A percentile compares a stretch with the other conserved stretches of the same genome.
Conservation (phyloP, 2,113 vertebrate species). For the Dasypus novemcinctus region DNA sequence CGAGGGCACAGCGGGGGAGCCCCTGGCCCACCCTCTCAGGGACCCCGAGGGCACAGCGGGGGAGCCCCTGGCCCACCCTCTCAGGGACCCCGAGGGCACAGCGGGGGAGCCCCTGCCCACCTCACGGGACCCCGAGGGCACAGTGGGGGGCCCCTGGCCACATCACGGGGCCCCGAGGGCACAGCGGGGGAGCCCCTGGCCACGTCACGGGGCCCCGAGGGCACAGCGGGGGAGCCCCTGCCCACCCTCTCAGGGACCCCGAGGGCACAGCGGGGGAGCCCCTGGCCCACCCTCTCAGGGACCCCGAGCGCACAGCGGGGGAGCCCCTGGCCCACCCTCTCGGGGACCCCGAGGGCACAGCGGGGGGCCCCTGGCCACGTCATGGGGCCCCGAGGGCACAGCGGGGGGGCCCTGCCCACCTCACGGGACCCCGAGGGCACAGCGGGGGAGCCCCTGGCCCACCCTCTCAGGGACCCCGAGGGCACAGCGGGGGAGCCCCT, state of each 20-base stretch:
- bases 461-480: neutral
- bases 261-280: fast-evolving
- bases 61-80: neutral
- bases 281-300: neutral
- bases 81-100: neutral
- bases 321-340: neutral
- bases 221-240: neutral
- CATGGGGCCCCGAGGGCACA: too few relatives aligned
- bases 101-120: fast-evolving
- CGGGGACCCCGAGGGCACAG: neutral
- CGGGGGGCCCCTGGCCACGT: fast-evolving
- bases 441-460: neutral
- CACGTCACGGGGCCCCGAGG: too few relatives aligned
- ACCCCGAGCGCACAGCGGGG: neutral
- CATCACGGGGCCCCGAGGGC: neutral
- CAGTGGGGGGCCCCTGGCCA: neutral
- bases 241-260: neutral
- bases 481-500: fast-evolving
- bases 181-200: fast-evolving
- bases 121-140: too few relatives aligned
- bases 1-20: fast-evolving
- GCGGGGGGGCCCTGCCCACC: neutral
- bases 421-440: neutral
- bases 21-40: neutral
- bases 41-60: neutral